These are phyloP conservation scores for Holothuria scabra DNA, from an alignment of 53 echinoderm and acorn worm genomes.

Conservation along the genomic window DNA sequence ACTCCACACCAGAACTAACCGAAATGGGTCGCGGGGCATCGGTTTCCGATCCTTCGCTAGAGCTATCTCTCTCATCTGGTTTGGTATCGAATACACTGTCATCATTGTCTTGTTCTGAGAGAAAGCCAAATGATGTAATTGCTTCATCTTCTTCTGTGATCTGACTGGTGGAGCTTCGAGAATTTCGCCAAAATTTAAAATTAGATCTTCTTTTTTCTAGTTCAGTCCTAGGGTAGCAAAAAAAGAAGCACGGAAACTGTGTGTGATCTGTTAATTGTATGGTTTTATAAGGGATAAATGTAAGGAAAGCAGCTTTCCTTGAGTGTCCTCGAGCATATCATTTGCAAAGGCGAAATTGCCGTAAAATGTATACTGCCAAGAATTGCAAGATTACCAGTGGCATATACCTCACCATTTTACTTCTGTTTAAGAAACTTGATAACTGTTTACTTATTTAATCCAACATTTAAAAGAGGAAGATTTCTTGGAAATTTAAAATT, in stretches of 20 bases:
- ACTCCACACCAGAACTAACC: constrained; percentile 19
- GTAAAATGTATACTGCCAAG: too few relatives aligned
- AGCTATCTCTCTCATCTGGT: neutral
- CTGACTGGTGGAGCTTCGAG: neutral
- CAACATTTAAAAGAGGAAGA: too few relatives aligned
- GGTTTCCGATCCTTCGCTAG: neutral
- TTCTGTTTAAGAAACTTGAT: too few relatives aligned
- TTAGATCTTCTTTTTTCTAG: constrained; percentile 22
- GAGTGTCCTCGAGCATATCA: too few relatives aligned
- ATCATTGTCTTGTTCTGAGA: neutral
- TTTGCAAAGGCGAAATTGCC: too few relatives aligned
- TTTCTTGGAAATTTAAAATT: too few relatives aligned
- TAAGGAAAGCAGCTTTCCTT: too few relatives aligned
- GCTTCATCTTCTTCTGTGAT: constrained; percentile 18
- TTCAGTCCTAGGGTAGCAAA: constrained; percentile 15
- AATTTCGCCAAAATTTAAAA: constrained; percentile 12
- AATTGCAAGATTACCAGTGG: too few relatives aligned
- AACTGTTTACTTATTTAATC: too few relatives aligned
- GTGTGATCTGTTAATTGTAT: too few relatives aligned
- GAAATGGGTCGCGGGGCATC: neutral
- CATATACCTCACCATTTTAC: too few relatives aligned
- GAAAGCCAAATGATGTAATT: constrained; percentile 24
- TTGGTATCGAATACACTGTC: neutral
- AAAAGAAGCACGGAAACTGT: neutral
- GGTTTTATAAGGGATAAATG: too few relatives aligned